phyloP scores from a whole-genome alignment of 2,888 invertebrate species.

The Drosophila bunnanda region DNA sequence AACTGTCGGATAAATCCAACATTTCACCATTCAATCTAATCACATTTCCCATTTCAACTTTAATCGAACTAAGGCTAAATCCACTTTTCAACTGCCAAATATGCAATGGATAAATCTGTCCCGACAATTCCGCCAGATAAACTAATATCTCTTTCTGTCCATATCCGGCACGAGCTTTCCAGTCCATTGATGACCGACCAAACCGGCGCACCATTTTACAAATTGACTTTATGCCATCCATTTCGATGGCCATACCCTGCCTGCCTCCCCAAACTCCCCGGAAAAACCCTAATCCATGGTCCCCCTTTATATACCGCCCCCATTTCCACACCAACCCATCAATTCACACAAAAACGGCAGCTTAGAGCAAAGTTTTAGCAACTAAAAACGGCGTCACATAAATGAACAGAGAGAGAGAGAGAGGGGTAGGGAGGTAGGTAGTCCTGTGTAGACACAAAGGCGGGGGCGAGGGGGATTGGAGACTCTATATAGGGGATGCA shows the following conservation, averaged over 20 bases:
- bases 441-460: constrained; percentile 7
- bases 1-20: background rate
- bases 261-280: background rate
- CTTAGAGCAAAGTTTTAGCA: constrained; percentile 61
- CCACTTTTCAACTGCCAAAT: constrained; percentile 17
- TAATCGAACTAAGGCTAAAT: constrained; percentile 19
- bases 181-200: constrained; percentile 70
- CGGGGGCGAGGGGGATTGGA: background rate
- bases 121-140: constrained; percentile 59
- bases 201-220: constrained; percentile 57
- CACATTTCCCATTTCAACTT: constrained; percentile 9
- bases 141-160: constrained; percentile 55
- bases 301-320: constrained; percentile 11
- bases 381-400: constrained; percentile 68
- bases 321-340: constrained; percentile 6
- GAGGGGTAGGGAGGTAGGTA: too few relatives aligned
- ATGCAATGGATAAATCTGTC: constrained; percentile 39
- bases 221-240: constrained; percentile 71
- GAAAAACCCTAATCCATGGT: constrained; percentile 14
- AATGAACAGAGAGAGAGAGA: constrained; percentile 50
- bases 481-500: background rate
- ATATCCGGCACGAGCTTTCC: constrained; percentile 62
- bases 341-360: constrained; percentile 49
- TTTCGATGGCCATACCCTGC: constrained; percentile 45
- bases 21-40: constrained; percentile 2